Evolutionary conservation across 2,797 vertebrate species (phyloP).

Genomic region (Pteropus rufus): DNA sequence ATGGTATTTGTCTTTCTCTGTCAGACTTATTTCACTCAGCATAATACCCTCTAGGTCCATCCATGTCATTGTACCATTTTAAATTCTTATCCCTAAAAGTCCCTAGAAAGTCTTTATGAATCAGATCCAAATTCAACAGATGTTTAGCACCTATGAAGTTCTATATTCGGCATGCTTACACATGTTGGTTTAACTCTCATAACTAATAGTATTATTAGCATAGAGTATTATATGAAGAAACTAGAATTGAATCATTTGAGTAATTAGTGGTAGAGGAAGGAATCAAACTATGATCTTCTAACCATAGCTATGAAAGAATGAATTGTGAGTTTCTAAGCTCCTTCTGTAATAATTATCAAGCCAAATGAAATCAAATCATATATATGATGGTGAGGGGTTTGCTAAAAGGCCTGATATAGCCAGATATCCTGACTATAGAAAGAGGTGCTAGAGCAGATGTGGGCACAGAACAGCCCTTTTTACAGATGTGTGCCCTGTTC

Average conservation of each 20-base stretch:
- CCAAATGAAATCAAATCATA: neutral
- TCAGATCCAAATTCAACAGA: neutral
- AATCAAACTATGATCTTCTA: neutral
- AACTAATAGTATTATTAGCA: neutral
- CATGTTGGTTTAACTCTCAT: neutral
- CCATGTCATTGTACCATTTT: neutral
- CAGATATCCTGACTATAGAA: neutral
- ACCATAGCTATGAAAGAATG: neutral
- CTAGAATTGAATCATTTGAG: neutral
- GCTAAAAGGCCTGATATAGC: neutral
- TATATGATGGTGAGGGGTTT: neutral
- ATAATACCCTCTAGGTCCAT: no score
- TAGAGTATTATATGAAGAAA: neutral
- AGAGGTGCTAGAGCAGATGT: neutral
- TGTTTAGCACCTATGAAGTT: neutral
- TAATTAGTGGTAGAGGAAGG: neutral
- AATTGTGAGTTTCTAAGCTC: neutral
- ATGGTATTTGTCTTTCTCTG: no score
- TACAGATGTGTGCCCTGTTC: neutral
- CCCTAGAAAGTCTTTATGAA: constrained; percentile 2
- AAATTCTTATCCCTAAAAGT: neutral
- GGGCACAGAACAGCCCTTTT: neutral
- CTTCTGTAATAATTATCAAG: neutral
- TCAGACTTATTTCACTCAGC: no score
- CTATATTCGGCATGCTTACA: neutral